Percentiles rank a stretch among this genome's conserved stretches.
Evolutionary conservation across 2,888 invertebrate genomes (phyloP).

Genomic region (Pogonocherus hispidulus): DNA sequence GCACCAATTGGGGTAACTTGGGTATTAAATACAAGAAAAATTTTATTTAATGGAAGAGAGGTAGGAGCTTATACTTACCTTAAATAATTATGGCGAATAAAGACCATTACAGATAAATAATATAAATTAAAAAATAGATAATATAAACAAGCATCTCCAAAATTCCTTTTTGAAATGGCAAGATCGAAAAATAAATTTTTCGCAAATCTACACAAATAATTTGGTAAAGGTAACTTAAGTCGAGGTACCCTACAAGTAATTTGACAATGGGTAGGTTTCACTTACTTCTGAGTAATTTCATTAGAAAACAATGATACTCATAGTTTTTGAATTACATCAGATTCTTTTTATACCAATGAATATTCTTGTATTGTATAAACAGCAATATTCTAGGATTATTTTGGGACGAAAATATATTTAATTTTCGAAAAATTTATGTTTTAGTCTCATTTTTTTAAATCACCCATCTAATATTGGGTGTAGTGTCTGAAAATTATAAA

Average conservation of each 20-base stretch:
- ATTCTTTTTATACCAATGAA: too few species aligned
- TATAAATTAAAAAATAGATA: slow-evolving; percentile 53
- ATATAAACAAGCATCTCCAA: slow-evolving; percentile 45
- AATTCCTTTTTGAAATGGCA: slow-evolving; percentile 56
- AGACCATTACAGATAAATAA: slow-evolving; percentile 58
- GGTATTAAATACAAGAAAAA: slow-evolving; percentile 22
- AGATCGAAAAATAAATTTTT: slow-evolving; percentile 55
- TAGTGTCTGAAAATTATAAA: not conserved
- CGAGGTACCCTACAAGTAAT: slow-evolving; percentile 13
- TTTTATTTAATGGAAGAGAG: slow-evolving; percentile 37
- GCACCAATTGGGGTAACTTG: slow-evolving; percentile 34
- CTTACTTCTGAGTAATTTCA: too few species aligned
- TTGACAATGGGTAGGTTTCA: slow-evolving; percentile 32
- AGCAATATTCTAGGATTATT: too few species aligned
- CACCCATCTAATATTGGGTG: not conserved
- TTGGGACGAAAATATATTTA: too few species aligned
- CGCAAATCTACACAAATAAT: slow-evolving; percentile 47
- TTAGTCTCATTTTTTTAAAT: not conserved
- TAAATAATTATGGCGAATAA: slow-evolving; percentile 62
- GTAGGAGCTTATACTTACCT: slow-evolving; percentile 55
- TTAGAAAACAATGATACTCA: too few species aligned
- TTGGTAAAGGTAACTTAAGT: slow-evolving; percentile 57
- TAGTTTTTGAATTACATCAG: too few species aligned
- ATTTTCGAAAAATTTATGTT: too few species aligned
- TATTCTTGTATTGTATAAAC: too few species aligned